Evolutionary conservation across 2,888 invertebrate genomes (phyloP), one percentile per base, ranked within the genome.

Genomic region (Nomada lathburiana): DNA sequence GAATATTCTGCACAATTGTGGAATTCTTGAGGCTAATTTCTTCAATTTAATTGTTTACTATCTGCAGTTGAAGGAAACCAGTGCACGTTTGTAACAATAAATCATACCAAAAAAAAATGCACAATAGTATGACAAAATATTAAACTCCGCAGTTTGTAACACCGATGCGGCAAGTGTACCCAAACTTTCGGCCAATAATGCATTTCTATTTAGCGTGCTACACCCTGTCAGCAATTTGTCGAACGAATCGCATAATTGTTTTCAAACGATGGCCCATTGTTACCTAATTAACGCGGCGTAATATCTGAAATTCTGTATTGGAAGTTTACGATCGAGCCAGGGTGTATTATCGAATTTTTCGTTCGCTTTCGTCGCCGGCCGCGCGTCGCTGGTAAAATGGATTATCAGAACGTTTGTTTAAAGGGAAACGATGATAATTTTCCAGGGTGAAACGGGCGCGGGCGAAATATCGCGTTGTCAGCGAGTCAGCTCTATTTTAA

Each of bases 341-440:
- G 13, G 26, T 26, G 16, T 70, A 59, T 70, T 59, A 59, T 55
- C 36, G 36, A 5, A 7, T 11, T 53, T 68, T 55, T 42, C n/a
- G 47, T 60, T 60, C 59, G 42, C n/a, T 42, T 60, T 18, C 42
- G 55, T 20, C 52, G 18, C 47, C 36, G 13, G n/a, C 23, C 26
- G 23, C 18, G 23, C 42, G 11, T n/a, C n/a, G 9, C 42, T 13
- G 59, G 23, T n/a, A 29, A 42, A 76, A 59, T 73, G 55, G 29
- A 74, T 62, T 59, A 68, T 57, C 73, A 4, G 36, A 47, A 23
- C 18, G 67, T 50, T 42, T 16, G 16, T 26, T 47, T 57, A 47
- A 65, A 73, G 50, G 73, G 29, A 57, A 65, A 29, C 67, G 73
- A 47, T 20, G 53, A 73, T 73, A 73, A 73, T 73, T 73, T 23